Conservation (phyloP, 2,113 vertebrate species). For the Apaloderma vittatum region DNA sequence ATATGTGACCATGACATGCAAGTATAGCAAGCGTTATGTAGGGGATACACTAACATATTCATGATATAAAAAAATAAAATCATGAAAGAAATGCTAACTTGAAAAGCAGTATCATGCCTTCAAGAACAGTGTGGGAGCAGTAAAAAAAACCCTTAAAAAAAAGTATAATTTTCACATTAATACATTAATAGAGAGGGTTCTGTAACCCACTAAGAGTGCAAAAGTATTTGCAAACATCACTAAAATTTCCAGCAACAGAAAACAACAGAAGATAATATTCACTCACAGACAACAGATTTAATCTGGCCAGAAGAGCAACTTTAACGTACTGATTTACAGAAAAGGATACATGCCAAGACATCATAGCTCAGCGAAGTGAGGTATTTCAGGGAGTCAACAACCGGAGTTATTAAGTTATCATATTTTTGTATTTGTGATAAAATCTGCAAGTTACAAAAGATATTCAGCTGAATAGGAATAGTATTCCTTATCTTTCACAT, state of each 20-base stretch:
- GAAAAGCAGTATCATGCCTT: background rate
- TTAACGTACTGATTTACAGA: background rate
- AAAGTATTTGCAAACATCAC: background rate
- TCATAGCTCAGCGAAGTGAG: slow-evolving; percentile 98
- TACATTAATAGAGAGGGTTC: background rate
- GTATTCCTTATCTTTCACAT: background rate
- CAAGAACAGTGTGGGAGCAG: background rate
- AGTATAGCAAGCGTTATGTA: background rate
- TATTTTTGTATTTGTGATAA: slow-evolving; percentile 99
- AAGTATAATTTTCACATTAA: background rate
- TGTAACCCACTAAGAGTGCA: background rate
- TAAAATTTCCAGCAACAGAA: background rate
- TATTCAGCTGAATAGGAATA: background rate
- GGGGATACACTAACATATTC: background rate
- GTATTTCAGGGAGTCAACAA: slow-evolving; percentile 98
- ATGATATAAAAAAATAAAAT: background rate
- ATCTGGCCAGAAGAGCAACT: background rate
- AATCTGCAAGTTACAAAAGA: slow-evolving; percentile 83
- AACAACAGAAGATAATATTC: background rate
- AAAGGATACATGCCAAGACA: slow-evolving; percentile 99
- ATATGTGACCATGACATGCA: background rate
- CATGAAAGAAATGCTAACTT: background rate
- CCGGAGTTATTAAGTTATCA: slow-evolving; percentile 96
- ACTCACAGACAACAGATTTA: background rate
- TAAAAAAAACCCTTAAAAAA: background rate